These are phyloP conservation scores for Nerophis ophidion DNA, from an alignment of 2,113 vertebrate genomes.

Conservation along the genomic window DNA sequence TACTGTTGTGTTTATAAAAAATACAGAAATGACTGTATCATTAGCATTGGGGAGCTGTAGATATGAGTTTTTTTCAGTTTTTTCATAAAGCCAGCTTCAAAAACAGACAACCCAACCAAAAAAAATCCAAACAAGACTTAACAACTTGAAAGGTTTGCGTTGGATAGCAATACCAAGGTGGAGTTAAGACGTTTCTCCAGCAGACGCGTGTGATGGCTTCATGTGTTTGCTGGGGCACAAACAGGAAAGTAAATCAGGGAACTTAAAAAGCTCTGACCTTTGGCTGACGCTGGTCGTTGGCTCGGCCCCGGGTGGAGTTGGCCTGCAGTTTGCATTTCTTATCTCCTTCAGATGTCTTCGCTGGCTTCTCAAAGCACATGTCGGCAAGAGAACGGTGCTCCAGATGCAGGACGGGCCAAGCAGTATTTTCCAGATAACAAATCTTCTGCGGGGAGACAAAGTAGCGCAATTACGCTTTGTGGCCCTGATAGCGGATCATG, in stretches of 20 bases:
- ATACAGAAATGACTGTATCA: too few relatives aligned
- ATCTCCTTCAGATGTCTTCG: conserved; percentile 4
- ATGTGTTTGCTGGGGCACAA: too few relatives aligned
- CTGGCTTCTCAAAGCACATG: conserved; percentile 25
- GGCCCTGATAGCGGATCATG: conserved; percentile 9
- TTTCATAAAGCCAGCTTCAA: too few relatives aligned
- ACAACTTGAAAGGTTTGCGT: too few relatives aligned
- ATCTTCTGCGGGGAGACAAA: conserved; percentile 50
- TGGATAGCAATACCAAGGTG: too few relatives aligned
- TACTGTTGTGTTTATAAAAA: too few relatives aligned
- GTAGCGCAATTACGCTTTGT: conserved; percentile 44
- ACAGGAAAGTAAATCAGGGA: neutral
- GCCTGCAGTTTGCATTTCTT: neutral
- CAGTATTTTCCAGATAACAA: conserved; percentile 53
- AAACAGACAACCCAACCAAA: too few relatives aligned
- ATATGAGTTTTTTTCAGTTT: too few relatives aligned
- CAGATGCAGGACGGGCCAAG: conserved; percentile 24
- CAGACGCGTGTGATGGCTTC: too few relatives aligned
- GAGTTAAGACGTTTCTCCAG: too few relatives aligned
- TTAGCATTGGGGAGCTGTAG: too few relatives aligned
- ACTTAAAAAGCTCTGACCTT: conserved; percentile 10
- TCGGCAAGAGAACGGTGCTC: conserved; percentile 18
- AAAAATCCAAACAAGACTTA: too few relatives aligned
- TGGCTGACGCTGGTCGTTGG: conserved; percentile 1
- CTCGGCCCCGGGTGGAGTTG: neutral